A percentile compares a stretch with the other conserved stretches of the same genome.
Conservation (phyloP, 2,888 invertebrate species). For the Caenorhabditis imperialis region DNA sequence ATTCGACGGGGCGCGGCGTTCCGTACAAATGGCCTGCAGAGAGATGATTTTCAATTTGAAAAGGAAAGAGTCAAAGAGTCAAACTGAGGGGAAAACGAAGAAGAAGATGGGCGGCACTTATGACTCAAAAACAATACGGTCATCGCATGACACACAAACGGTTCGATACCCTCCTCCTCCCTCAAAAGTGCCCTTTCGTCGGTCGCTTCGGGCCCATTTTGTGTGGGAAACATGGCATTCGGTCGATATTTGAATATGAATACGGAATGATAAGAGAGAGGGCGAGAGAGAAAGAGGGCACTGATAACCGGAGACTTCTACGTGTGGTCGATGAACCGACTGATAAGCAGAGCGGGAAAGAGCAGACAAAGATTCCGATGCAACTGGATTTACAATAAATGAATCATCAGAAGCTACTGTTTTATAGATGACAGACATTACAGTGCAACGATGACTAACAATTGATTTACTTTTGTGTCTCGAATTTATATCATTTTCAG, state of each 20-base stretch:
- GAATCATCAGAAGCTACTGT: no score
- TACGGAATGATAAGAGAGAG: conserved; percentile 22
- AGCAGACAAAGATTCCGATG: background rate
- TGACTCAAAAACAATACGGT: conserved; percentile 46
- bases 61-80: background rate
- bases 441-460: no score
- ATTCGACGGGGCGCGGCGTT: conserved; percentile 70
- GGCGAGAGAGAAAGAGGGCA: conserved; percentile 5
- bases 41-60: background rate
- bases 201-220: conserved; percentile 9
- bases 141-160: no score
- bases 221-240: conserved; percentile 14
- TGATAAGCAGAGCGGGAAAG: background rate
- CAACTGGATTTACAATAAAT: no score
- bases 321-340: conserved; percentile 1
- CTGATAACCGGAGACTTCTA: no score
- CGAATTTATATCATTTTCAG: no score
- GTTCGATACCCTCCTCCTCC: no score
- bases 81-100: conserved; percentile 15
- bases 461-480: no score
- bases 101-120: conserved; percentile 26
- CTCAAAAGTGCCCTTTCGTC: no score
- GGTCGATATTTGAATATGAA: conserved; percentile 35
- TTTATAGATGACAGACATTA: no score
- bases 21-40: conserved; percentile 74